Base-by-base conservation (phyloP, 1,140 invertebrate genomes). In the Papilio xuthus region DNA sequence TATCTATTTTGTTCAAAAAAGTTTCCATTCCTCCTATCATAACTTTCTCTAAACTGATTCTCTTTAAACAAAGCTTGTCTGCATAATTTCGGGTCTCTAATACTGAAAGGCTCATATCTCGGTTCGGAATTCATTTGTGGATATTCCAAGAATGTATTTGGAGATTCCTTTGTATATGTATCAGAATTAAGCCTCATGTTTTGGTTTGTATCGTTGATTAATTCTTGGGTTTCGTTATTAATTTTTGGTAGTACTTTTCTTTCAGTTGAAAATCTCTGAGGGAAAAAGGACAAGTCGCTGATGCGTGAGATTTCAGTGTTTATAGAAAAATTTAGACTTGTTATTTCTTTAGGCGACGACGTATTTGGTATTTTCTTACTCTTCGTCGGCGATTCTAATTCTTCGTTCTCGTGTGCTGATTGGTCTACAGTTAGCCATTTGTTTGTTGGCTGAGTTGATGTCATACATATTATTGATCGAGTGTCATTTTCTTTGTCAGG, bases 141-240 rank as follows among this genome's bases (percentile, higher is more conserved):
- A 41, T 79, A 79, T 10, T 91, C 87, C 10, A 85, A 53, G 10
- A 88, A 87, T 41, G 86, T 89, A 74, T 89, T 89, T 0, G 93
- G 93, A 0, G 94, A 94, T 23, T 94, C 92, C 86, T 94, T 94
- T 7, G 92, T 94, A 75, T 88, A 94, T 12, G 93, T 94, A 75
- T 94, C 94, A 0, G 93, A 94, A 83, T 87, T 90, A 10, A 93
- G 75, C 86, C 89, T 92, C 1, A 79, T 13, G 74, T 89, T 63
- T 10, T 26, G 37, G n/a, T 76, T 85, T 8, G 82, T 78, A 28
- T 92, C 88, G 32, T 94, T 89, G 32, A 89, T 82, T 12, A 92
- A 79, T 42, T 93, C 89, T 50, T 92, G 89, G 20, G 89, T 89
- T 50, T 94, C 92, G 81, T 89, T 90, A 78, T 91, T 88, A 6